Evolutionary conservation across 2,113 vertebrate species (phyloP).

Genomic region (Pseudopodoces humilis): DNA sequence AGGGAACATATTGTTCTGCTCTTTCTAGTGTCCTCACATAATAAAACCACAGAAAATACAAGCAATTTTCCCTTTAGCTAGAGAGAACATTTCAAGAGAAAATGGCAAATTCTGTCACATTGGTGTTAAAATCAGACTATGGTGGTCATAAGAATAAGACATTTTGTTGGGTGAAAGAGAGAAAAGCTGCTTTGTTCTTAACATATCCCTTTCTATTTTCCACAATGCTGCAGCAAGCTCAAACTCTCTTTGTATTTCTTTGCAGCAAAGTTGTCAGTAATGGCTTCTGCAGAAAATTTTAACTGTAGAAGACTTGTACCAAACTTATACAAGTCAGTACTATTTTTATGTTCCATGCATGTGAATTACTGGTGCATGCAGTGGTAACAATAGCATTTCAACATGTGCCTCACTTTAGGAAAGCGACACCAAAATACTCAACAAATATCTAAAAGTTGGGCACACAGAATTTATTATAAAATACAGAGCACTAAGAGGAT

Average conservation of each 20-base stretch:
- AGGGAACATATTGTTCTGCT: not conserved
- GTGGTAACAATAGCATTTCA: not conserved
- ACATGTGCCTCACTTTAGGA: not conserved
- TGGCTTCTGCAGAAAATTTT: not conserved
- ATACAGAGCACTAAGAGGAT: not conserved
- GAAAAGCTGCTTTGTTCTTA: conserved; percentile 45
- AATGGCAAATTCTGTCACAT: not conserved
- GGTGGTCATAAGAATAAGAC: not conserved
- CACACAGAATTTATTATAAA: not conserved
- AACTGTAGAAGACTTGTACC: not conserved
- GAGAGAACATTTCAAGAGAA: not conserved
- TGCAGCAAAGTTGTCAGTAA: not conserved
- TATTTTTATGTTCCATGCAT: conserved; percentile 6
- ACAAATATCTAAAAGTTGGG: not conserved
- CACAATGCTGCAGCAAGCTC: not conserved
- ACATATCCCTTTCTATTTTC: not conserved
- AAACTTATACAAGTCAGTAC: not conserved
- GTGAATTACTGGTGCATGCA: not conserved
- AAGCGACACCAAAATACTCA: not conserved
- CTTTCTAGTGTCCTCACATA: not conserved
- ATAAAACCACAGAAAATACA: conserved; percentile 13
- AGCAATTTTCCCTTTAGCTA: not conserved
- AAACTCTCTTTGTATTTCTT: not conserved
- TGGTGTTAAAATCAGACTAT: not conserved
- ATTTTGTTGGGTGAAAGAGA: not conserved